Conservation (phyloP, 2,797 vertebrate genomes). For the Cuniculus paca region DNA sequence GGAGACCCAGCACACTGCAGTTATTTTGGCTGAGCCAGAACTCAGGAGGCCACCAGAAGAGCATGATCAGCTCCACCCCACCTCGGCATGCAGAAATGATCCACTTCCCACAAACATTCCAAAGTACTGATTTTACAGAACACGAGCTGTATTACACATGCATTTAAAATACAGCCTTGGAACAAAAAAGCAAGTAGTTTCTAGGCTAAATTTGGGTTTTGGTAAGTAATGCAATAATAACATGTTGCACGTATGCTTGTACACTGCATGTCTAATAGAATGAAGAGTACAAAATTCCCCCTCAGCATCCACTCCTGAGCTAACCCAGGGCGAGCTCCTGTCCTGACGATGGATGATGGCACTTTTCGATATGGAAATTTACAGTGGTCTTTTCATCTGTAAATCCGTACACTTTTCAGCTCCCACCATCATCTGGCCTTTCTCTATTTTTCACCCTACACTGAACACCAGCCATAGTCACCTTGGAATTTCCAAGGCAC, state of each 20-base stretch:
- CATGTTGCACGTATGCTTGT: too few species aligned
- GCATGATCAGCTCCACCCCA: background rate
- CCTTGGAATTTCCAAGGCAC: too few species aligned
- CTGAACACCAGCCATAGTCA: background rate
- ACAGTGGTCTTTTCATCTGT: background rate
- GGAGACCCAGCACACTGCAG: background rate
- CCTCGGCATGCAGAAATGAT: background rate
- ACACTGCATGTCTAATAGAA: background rate
- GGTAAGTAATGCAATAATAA: background rate
- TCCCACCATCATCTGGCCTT: background rate
- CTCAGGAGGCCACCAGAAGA: fast-evolving
- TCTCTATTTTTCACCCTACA: too few species aligned
- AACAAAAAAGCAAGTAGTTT: conserved; percentile 32
- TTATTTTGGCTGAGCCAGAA: background rate
- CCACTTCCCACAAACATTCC: background rate
- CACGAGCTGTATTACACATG: conserved; percentile 24
- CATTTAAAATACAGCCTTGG: conserved; percentile 21
- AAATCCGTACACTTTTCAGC: background rate
- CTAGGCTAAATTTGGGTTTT: background rate
- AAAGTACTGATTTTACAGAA: conserved; percentile 28
- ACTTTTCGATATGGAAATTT: background rate
- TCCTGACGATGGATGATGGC: background rate
- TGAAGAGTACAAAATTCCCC: background rate
- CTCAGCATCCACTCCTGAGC: background rate
- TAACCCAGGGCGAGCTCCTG: fast-evolving